Evolutionary conservation across 2,797 vertebrate genomes (phyloP), one percentile per base, ranked within the genome.

Genomic region (Capromys pilorides): DNA sequence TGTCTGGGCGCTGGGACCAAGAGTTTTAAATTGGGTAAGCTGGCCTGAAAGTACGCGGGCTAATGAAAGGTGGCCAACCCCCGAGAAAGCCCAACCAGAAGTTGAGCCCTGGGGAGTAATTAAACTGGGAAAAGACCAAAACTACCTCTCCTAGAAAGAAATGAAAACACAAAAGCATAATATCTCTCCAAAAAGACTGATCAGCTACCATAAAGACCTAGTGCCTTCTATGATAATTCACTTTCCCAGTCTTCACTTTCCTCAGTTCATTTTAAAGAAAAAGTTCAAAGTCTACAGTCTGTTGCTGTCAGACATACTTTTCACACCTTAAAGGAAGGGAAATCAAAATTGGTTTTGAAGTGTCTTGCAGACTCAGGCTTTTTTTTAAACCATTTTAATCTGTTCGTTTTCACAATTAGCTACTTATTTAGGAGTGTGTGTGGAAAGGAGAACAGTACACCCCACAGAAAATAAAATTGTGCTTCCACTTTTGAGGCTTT

Each of bases 21-120:
- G n/a, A 96, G 95, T 97, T 97, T 97, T 89, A 93, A 90, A 98
- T 96, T 96, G 94, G 94, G 94, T 97, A 97, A 97, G 31, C 86
- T 51, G 51, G 88, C 36, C 88, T 94, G 95, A 83, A 95, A 49
- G 96, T 94, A 91, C 87, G 92, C 94, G 54, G 87, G 90, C 93
- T 94, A 93, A 96, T 97, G 94, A 97, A 62, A 69, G 83, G 90
- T 94, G 93, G 96, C 90, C 89, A 93, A 93, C 91, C 95, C 91
- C 97, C 97, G 90, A 93, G 93, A 96, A 97, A 97, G 93, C 94
- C 75, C 97, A 97, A 96, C 95, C 96, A 97, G 93, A 98, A 97
- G 97, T 88, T 97, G 95, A 91, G 93, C 97, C 95, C 96, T 62
- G 83, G 97, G 95, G 97, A 98, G 41, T 93, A 75, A 31, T 95